These are phyloP conservation scores for Physocephala rufipes DNA, from an alignment of 2,888 invertebrate genomes.

Conservation along the genomic window DNA sequence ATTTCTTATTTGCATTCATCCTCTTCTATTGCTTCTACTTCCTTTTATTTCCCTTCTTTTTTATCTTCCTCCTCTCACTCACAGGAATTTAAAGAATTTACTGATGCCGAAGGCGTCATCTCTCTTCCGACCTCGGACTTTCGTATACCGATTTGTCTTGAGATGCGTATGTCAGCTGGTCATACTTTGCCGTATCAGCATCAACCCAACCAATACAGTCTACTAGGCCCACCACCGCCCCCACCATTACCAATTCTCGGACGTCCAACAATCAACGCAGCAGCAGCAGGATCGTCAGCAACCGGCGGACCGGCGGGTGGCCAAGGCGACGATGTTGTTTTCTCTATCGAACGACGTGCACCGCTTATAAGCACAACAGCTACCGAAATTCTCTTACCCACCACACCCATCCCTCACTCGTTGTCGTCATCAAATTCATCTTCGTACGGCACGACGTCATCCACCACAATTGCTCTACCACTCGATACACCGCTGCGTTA, in stretches of 20 bases:
- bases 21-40: background rate
- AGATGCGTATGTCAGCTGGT: slow-evolving; percentile 70
- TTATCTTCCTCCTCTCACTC: slow-evolving; percentile 39
- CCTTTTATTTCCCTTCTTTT: background rate
- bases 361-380: slow-evolving; percentile 32
- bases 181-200: slow-evolving; percentile 45
- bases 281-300: slow-evolving; percentile 40
- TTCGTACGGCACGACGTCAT: slow-evolving; percentile 63
- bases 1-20: no score
- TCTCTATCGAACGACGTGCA: slow-evolving; percentile 38
- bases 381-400: slow-evolving; percentile 22
- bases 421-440: slow-evolving; percentile 61
- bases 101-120: slow-evolving; percentile 90
- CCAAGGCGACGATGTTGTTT: slow-evolving; percentile 44
- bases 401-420: slow-evolving; percentile 51
- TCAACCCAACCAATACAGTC: slow-evolving; percentile 51
- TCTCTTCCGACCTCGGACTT: slow-evolving; percentile 86
- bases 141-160: slow-evolving; percentile 83
- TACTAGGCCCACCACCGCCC: slow-evolving; percentile 47
- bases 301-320: slow-evolving; percentile 40
- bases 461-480: slow-evolving; percentile 64
- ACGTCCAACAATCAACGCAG: slow-evolving; percentile 34
- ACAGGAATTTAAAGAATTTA: slow-evolving; percentile 90
- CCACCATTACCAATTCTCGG: slow-evolving; percentile 22
- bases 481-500: slow-evolving; percentile 60